Conservation (phyloP, 2,113 vertebrate genomes). For the Addax nasomaculatus region DNA sequence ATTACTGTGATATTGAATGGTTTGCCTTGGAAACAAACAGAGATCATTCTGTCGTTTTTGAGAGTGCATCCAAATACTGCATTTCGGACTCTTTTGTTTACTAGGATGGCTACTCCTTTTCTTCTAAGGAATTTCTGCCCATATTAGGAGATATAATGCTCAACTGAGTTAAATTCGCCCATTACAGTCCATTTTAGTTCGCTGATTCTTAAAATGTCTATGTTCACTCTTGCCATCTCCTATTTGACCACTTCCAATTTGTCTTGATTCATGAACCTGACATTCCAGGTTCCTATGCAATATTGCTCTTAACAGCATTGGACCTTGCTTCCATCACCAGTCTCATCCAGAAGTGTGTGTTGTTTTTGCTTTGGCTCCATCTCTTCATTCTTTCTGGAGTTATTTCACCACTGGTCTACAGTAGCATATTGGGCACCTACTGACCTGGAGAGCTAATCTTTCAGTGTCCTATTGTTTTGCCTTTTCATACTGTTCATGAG, state of each 20-base stretch:
- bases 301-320: neutral
- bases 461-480: accelerated
- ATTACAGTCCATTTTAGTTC: neutral
- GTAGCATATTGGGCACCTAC: neutral
- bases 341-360: neutral
- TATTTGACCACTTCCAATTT: neutral
- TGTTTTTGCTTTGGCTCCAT: neutral
- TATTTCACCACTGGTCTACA: neutral
- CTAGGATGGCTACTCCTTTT: neutral
- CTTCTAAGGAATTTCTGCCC: neutral
- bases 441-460: neutral
- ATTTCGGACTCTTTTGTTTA: neutral
- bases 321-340: neutral
- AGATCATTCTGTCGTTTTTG: neutral
- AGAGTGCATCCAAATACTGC: neutral
- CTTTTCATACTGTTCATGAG: neutral
- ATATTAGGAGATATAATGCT: neutral
- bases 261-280: neutral
- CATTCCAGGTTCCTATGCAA: neutral
- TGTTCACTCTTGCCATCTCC: neutral
- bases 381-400: neutral
- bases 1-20: neutral
- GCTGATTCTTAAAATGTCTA: neutral
- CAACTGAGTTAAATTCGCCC: neutral
- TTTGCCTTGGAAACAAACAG: neutral